Evolutionary conservation across 2,113 vertebrate species (phyloP).

Genomic region (Mesitornis unicolor): DNA sequence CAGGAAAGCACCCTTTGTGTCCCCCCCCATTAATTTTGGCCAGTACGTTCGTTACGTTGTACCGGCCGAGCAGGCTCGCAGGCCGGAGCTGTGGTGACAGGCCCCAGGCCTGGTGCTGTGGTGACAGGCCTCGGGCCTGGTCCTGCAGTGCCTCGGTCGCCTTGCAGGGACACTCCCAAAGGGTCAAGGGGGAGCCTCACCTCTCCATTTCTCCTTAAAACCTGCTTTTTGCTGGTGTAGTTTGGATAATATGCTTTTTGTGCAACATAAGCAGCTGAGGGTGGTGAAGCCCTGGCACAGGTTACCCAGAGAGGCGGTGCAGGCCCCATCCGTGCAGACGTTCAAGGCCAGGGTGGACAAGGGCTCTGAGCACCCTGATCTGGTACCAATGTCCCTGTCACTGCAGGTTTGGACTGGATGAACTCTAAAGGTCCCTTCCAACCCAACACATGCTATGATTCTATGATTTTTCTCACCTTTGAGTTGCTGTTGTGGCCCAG

Average conservation of each 20-base stretch:
- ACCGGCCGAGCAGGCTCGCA: background rate
- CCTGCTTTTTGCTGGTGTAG: background rate
- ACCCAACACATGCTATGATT: too few relatives aligned
- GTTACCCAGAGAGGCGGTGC: too few relatives aligned
- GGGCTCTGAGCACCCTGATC: too few relatives aligned
- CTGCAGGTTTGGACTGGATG: too few relatives aligned
- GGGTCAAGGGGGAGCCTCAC: background rate
- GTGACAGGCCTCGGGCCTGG: background rate
- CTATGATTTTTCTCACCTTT: background rate
- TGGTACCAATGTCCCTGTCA: too few relatives aligned
- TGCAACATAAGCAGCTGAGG: background rate
- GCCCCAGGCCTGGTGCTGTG: background rate
- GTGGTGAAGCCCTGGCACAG: too few relatives aligned
- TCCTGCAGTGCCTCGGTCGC: background rate
- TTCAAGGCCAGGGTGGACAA: too few relatives aligned
- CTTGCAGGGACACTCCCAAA: background rate
- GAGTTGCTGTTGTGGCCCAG: background rate
- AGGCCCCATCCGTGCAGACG: too few relatives aligned
- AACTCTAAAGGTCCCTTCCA: too few relatives aligned
- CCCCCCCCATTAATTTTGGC: background rate
- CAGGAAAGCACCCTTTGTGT: background rate
- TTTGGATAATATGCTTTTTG: background rate
- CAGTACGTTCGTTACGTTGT: rapidly evolving
- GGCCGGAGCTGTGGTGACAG: background rate
- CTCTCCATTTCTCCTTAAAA: background rate